Percentiles rank a stretch among this genome's conserved stretches.
phyloP scores from a whole-genome alignment of 2,797 vertebrate genomes.

The Pseudotriccus pelzelni region DNA sequence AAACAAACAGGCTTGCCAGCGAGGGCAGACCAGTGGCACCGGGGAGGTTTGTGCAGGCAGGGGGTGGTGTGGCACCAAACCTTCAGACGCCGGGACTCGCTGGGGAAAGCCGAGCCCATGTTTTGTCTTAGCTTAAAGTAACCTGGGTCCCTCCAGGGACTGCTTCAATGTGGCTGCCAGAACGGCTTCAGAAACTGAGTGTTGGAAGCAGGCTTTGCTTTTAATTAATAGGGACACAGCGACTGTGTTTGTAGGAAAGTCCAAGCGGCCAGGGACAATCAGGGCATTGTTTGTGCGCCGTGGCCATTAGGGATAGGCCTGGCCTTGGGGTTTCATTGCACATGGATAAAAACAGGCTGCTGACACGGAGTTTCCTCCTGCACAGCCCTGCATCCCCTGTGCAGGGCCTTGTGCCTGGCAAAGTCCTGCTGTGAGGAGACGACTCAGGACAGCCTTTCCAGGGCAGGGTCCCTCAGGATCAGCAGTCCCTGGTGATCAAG shows the following conservation, averaged over 20 bases:
- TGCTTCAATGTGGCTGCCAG: not conserved
- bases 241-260: not conserved
- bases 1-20: not conserved
- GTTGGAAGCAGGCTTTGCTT: not conserved
- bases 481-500: not conserved
- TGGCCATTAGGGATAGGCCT: not conserved
- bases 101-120: accelerated
- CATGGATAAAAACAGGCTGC: not conserved
- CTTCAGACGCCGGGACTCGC: accelerated
- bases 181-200: not conserved
- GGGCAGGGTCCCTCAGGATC: not conserved
- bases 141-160: not conserved
- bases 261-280: not conserved
- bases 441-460: accelerated
- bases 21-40: accelerated
- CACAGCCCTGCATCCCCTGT: not conserved
- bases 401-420: not conserved
- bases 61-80: not conserved
- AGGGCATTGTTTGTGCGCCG: not conserved
- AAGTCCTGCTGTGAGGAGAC: accelerated
- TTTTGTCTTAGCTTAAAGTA: not conserved
- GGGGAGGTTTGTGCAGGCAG: not conserved
- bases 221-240: not conserved
- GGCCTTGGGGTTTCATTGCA: not conserved
- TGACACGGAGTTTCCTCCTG: not conserved